Percentiles rank a stretch among this genome's conserved stretches.
phyloP scores from a whole-genome alignment of 2,888 invertebrate genomes.

The Hetaerina titia region DNA sequence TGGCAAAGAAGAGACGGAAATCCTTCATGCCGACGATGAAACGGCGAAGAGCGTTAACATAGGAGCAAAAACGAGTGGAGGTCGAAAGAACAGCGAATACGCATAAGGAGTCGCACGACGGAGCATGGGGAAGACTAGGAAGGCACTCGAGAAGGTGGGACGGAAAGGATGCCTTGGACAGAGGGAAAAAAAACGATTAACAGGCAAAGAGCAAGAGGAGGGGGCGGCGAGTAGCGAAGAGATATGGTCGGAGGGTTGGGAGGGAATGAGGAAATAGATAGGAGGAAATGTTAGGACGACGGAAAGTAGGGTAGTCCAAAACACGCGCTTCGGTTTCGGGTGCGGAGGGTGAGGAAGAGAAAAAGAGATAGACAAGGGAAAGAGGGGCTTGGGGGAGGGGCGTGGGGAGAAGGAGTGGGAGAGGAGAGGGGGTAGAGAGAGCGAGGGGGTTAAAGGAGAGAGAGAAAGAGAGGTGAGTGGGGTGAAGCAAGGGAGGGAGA shows the following conservation, averaged over 20 bases:
- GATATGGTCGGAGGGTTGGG: not conserved
- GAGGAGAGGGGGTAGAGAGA: not conserved
- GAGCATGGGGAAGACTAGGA: not conserved
- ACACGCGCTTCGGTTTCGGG: not conserved
- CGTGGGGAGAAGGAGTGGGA: not conserved
- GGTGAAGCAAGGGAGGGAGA: not conserved
- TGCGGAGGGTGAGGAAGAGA: not conserved
- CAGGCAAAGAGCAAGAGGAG: not conserved
- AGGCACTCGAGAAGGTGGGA: not conserved
- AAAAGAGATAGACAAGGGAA: not conserved
- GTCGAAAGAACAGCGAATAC: too few species aligned
- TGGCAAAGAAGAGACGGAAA: too few species aligned
- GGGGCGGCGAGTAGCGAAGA: not conserved
- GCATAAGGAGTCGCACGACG: not conserved
- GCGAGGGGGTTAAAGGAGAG: not conserved
- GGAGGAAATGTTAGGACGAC: not conserved
- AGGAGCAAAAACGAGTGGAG: too few species aligned
- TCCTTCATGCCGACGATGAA: too few species aligned
- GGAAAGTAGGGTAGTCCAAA: not conserved
- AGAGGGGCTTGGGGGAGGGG: not conserved
- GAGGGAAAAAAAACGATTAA: not conserved
- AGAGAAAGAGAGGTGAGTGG: not conserved
- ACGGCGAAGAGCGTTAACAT: too few species aligned
- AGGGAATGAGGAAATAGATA: constrained; percentile 8
- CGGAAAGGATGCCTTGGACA: not conserved